Conservation (phyloP, 2,888 invertebrate genomes). For the Seladonia tumulorum region DNA sequence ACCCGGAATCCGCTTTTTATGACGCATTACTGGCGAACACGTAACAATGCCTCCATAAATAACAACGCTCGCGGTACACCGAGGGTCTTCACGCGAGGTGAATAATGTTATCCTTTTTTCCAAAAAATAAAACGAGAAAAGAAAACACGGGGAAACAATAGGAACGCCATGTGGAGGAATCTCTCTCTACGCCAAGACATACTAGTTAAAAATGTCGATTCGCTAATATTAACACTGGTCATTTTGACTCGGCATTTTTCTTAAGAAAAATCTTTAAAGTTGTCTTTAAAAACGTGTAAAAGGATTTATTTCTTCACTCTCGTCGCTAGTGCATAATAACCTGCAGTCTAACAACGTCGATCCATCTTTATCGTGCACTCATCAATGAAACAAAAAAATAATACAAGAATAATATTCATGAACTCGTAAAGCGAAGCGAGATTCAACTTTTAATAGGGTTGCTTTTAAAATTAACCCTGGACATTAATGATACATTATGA, state of each 20-base stretch:
- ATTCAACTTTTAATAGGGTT: no score
- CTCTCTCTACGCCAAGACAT: constrained; percentile 23
- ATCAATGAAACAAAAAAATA: no score
- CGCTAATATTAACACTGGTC: background rate
- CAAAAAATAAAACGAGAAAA: background rate
- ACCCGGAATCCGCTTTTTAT: constrained; percentile 51
- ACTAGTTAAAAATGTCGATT: constrained; percentile 4
- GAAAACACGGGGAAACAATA: constrained; percentile 22
- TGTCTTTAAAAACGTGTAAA: no score
- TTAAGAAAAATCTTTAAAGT: no score
- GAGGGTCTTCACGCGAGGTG: constrained; percentile 36
- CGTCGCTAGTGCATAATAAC: background rate
- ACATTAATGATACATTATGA: no score
- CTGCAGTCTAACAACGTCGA: no score
- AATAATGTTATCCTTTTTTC: constrained; percentile 17
- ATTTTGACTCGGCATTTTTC: no score
- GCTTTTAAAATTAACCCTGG: no score
- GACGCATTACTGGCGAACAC: constrained; percentile 53
- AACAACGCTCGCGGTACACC: constrained; percentile 41
- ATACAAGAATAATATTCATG: no score
- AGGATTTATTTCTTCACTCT: background rate
- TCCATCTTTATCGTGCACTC: no score
- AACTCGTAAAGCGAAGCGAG: no score
- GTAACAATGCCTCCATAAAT: constrained; percentile 62
- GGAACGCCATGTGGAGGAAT: background rate